Evolutionary conservation across 2,797 vertebrate genomes (phyloP), one percentile per base, ranked within the genome.

Genomic region (Silurus aristotelis): DNA sequence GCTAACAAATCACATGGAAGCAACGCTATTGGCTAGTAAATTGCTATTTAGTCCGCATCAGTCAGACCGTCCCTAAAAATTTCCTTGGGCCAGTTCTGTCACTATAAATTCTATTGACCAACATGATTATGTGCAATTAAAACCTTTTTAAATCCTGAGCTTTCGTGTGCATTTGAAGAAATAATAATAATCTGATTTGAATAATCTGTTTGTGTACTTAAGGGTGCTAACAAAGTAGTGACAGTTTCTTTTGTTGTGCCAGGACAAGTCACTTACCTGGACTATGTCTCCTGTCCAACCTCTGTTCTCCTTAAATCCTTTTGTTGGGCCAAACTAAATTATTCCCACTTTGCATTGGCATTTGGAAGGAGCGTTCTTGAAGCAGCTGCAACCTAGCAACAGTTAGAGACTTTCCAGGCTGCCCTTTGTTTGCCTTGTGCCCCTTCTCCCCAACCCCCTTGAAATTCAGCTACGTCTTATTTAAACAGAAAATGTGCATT

Each of bases 181-280:
- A n/a, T n/a, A n/a, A n/a, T n/a, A n/a, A n/a, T n/a, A n/a, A n/a
- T n/a, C n/a, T n/a, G n/a, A n/a, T n/a, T n/a, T n/a, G n/a, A 58
- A 20, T 73, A 79, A 73, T 68, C 61, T 75, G 63, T 7, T 8
- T 25, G 56, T 63, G 63, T 79, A 43, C 64, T 52, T 10, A 19
- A 6, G 70, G 43, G 13, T 15, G 7, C 38, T 22, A 56, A 46
- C 72, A 71, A 61, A 58, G 58, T 70, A 43, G 66, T 86, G 58
- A 22, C 73, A 48, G 52, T 52, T 13, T 68, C 27, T 86, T 85
- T 97, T 97, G 96, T 98, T 96, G 95, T 94, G 90, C 0, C 91
- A 96, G 94, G 91, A 97, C 96, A 96, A 96, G 96, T 96, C 97
- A 99, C 96, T 96, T 95, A 98, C 97, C 97, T 96, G 95, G 96